Conservation (phyloP, 2,797 vertebrate species). For the Xiphorhynchus erythropygius region DNA sequence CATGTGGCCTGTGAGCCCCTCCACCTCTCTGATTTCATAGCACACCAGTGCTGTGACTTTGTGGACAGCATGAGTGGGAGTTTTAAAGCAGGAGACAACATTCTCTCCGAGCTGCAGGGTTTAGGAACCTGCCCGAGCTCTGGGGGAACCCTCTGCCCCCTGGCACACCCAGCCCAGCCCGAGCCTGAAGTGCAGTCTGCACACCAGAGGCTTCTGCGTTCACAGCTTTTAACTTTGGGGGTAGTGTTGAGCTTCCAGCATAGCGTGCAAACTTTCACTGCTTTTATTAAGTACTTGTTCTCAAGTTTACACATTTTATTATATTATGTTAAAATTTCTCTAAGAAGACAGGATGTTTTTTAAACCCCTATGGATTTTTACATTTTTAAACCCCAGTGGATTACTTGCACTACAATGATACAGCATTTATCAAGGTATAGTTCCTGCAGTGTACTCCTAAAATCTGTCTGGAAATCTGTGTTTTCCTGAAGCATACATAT, state of each 20-base stretch:
- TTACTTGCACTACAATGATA: background rate
- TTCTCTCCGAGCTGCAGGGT: background rate
- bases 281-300: slow-evolving; percentile 34
- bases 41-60: too few relatives aligned
- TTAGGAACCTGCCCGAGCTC: background rate
- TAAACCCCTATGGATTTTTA: background rate
- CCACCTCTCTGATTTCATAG: background rate
- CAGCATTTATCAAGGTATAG: background rate
- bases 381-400: background rate
- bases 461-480: background rate
- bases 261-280: background rate
- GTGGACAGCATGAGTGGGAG: background rate
- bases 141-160: background rate
- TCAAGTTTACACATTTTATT: slow-evolving; percentile 23
- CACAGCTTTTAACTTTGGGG: background rate
- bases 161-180: background rate
- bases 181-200: background rate
- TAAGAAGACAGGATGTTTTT: background rate
- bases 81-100: background rate
- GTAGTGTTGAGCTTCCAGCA: background rate
- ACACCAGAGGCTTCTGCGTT: background rate
- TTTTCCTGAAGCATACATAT: background rate
- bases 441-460: background rate
- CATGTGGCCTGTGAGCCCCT: background rate
- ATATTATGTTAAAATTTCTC: background rate